Evolutionary conservation across 2,888 invertebrate species (phyloP).

Genomic region (Orchesellides sinensis): DNA sequence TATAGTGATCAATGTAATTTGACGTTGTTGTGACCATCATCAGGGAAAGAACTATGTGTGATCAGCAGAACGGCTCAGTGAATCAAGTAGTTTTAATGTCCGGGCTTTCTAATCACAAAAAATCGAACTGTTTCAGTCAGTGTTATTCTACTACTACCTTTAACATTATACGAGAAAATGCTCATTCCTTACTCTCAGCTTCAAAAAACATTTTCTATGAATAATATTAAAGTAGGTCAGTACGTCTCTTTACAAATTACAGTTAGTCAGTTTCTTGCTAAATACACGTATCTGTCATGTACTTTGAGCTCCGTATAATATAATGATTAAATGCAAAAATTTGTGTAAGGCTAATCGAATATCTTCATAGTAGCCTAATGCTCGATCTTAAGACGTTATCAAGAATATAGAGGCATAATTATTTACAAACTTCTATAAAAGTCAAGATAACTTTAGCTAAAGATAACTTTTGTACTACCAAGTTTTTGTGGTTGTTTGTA

Average conservation of each 20-base stretch:
- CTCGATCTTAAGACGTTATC: not conserved
- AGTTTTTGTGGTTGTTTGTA: conserved; percentile 4
- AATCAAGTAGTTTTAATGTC: conserved; percentile 63
- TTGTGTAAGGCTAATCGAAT: not conserved
- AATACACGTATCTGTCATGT: too few relatives aligned
- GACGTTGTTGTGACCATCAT: conserved; percentile 24
- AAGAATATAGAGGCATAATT: not conserved
- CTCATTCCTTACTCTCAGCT: conserved; percentile 59
- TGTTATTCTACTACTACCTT: conserved; percentile 1
- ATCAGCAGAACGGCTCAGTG: conserved; percentile 55
- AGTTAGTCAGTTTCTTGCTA: conserved; percentile 26
- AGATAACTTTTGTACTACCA: not conserved
- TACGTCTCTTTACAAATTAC: conserved; percentile 3
- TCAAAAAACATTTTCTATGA: conserved; percentile 9
- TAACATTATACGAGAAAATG: conserved; percentile 24
- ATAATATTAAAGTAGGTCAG: conserved; percentile 25
- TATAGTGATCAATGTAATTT: conserved; percentile 16
- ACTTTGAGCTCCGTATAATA: not conserved
- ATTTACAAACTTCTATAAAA: not conserved
- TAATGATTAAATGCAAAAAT: not conserved
- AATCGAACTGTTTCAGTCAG: conserved; percentile 29
- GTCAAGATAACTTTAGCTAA: not conserved
- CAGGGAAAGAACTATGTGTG: conserved; percentile 45
- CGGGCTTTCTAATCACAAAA: conserved; percentile 62
- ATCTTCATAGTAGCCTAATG: not conserved